Conservation (phyloP, 2,888 invertebrate genomes). For the Leucoptera coffeella region DNA sequence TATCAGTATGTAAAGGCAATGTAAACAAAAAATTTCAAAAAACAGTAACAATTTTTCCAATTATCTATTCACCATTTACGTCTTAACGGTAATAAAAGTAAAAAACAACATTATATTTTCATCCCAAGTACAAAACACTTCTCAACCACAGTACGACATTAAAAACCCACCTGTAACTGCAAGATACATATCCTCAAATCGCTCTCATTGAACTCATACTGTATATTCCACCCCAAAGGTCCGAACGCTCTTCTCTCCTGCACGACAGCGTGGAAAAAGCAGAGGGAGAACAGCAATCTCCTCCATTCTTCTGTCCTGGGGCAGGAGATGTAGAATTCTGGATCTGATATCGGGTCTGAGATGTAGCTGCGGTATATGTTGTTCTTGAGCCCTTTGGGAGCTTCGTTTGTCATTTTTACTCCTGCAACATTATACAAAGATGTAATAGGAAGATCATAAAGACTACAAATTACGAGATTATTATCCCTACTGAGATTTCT, state of each 20-base stretch:
- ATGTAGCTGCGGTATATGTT: constrained; percentile 83
- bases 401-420: constrained; percentile 95
- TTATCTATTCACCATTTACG: no score
- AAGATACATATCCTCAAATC: constrained; percentile 78
- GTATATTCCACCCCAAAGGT: constrained; percentile 92
- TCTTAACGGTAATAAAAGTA: no score
- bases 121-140: no score
- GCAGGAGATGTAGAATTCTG: constrained; percentile 67
- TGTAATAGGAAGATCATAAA: no score
- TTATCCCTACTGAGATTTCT: no score
- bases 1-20: no score
- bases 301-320: constrained; percentile 65
- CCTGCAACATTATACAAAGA: no score
- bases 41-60: no score
- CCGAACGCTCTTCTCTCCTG: constrained; percentile 92
- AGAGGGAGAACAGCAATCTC: constrained; percentile 77
- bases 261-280: constrained; percentile 90
- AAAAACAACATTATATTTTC: no score
- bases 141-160: constrained; percentile 6
- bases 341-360: constrained; percentile 81
- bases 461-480: no score
- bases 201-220: constrained; percentile 94
- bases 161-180: constrained; percentile 84
- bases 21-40: no score
- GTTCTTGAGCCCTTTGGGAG: constrained; percentile 84